Conservation (phyloP, 1,140 invertebrate species). For the Diploscapter pachys region DNA sequence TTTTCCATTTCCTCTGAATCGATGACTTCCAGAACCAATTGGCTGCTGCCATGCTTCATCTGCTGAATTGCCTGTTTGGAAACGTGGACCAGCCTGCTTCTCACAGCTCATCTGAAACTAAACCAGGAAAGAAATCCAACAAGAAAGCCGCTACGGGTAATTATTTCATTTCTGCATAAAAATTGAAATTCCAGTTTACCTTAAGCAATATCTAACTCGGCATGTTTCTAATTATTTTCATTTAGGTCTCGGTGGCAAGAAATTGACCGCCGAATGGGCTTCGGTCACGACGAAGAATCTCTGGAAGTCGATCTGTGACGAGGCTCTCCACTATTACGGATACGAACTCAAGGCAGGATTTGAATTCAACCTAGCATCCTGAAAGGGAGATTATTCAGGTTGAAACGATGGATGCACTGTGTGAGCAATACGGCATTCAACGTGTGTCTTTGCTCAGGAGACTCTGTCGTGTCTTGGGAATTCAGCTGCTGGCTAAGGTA, state of each 20-base stretch:
- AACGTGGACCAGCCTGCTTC: constrained; percentile 1
- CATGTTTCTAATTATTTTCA: too few relatives aligned
- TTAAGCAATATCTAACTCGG: too few relatives aligned
- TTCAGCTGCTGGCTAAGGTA: constrained; percentile 67
- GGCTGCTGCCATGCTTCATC: constrained; percentile 83
- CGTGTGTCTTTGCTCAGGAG: constrained; percentile 80
- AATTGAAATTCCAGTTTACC: too few relatives aligned
- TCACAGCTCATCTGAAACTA: constrained; percentile 41
- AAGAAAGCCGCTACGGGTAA: constrained; percentile 62
- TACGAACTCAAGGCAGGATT: constrained; percentile 69
- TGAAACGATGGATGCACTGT: constrained; percentile 75
- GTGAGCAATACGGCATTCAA: constrained; percentile 77
- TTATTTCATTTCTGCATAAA: too few relatives aligned
- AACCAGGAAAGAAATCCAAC: constrained; percentile 63
- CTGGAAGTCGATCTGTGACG: constrained; percentile 81
- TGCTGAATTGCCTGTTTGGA: constrained; percentile 83
- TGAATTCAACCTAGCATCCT: not conserved
- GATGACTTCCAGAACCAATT: constrained; percentile 1
- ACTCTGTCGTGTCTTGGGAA: constrained; percentile 79
- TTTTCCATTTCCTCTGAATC: too few relatives aligned
- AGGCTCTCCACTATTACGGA: constrained; percentile 79
- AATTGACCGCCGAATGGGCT: constrained; percentile 12
- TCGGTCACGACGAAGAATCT: constrained; percentile 60
- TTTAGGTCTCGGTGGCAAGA: not conserved
- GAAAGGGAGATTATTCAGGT: constrained; percentile 24